Base-by-base conservation (phyloP, 2,113 vertebrate species). In the Phylloscopus trochiloides region DNA sequence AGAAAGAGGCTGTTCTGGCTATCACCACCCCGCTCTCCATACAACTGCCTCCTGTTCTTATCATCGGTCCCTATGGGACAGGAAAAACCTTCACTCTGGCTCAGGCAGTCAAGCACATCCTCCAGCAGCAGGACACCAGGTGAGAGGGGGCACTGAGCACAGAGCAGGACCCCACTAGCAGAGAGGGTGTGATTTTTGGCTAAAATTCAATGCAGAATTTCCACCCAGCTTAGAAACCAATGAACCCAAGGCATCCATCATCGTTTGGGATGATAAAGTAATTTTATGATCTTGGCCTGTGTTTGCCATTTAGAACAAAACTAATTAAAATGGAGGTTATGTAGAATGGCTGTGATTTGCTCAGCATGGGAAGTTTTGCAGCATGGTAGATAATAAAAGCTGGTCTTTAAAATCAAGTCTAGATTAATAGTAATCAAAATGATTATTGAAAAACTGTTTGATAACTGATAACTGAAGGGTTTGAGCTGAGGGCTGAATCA, bases 1-100 rank as follows among this genome's bases (percentile, higher is more conserved):
- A 99, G 98, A 99, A 99, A 71, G 99, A 99, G 97, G 99, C 99
- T 95, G 99, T 99, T 93, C 97, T 99, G 97, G 99, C 99, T 40
- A 99, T 99, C 97, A 99, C 99, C 93, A 99, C 99, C 67, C 99
- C 99, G 4, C 96, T 99, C 40, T 97, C 99, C 51, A 98, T 99
- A 91, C 97, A 98, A 61, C 98, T 99, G 97, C 99, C 99, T 32
- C 99, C 99, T 48, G 98, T 99, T 92, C 99, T 99, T 89, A 99
- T 99, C 98, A 99, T 99, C 38, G 99, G 99, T 79, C 99, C 99
- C 94, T 99, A 99, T 34, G 99, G 99, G 97, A 99, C 99, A 57
- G 99, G 99, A 96, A 99, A 99, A 98, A 99, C 99, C 3, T 99
- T 99, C 98, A 99, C 99, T 34, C 98, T 99, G 96, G 99, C 99